Conservation (phyloP, 2,113 vertebrate species). For the Podilymbus podiceps region DNA sequence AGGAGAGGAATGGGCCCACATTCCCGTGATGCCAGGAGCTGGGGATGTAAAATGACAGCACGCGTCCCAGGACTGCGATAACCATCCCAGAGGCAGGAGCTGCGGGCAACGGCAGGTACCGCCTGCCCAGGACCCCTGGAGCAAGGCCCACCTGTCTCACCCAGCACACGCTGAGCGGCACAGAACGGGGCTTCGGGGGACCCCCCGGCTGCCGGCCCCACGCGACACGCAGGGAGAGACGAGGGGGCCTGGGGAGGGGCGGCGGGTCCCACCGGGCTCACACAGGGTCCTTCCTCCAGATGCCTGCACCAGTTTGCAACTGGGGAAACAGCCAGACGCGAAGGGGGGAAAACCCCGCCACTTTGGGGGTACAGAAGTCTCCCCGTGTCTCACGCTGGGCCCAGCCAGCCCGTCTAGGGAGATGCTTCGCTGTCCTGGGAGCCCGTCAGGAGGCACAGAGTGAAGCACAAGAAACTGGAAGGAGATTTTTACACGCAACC, state of each 20-base stretch:
- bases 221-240: not conserved
- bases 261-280: not conserved
- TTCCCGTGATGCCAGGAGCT: not conserved
- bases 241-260: not conserved
- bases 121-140: not conserved
- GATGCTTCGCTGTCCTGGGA: accelerated
- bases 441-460: not conserved
- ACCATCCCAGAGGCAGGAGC: not conserved
- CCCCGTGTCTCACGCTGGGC: too few species aligned
- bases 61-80: accelerated
- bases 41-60: not conserved
- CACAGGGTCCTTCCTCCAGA: not conserved
- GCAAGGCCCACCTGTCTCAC: not conserved
- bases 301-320: too few species aligned
- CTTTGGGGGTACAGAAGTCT: not conserved
- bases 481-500: not conserved
- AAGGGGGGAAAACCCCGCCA: too few species aligned
- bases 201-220: not conserved
- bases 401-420: not conserved
- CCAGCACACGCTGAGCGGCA: accelerated
- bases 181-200: not conserved
- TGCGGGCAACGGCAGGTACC: not conserved
- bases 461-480: not conserved
- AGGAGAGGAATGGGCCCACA: not conserved
- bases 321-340: accelerated